phyloP scores from a whole-genome alignment of 2,888 invertebrate species.

The Steromphala cineraria region DNA sequence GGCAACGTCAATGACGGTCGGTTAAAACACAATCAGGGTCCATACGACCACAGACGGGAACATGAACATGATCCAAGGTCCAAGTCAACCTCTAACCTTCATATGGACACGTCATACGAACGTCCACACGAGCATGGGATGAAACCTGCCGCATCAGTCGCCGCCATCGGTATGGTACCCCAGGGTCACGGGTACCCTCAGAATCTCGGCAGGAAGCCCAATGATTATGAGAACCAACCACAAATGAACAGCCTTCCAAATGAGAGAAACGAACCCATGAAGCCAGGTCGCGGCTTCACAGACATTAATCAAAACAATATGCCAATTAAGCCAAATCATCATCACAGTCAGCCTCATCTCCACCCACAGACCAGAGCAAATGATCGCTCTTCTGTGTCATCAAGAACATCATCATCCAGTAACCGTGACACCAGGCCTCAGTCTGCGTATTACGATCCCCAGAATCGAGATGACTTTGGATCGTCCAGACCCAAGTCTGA shows the following conservation, averaged over 20 bases:
- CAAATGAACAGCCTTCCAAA: slow-evolving; percentile 22
- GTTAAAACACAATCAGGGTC: slow-evolving; percentile 37
- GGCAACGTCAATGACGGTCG: slow-evolving; percentile 41
- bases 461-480: slow-evolving; percentile 48
- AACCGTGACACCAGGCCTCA: slow-evolving; percentile 59
- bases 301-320: slow-evolving; percentile 34
- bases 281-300: slow-evolving; percentile 16
- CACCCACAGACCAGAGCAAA: slow-evolving; percentile 37
- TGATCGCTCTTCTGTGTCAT: slow-evolving; percentile 52
- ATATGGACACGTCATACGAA: slow-evolving; percentile 62
- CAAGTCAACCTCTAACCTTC: slow-evolving; percentile 65
- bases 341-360: slow-evolving; percentile 40
- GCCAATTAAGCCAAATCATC: slow-evolving; percentile 34
- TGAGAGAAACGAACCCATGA: neutral
- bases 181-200: slow-evolving; percentile 30
- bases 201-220: slow-evolving; percentile 39
- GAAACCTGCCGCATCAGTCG: slow-evolving; percentile 62
- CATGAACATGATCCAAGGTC: slow-evolving; percentile 55
- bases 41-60: slow-evolving; percentile 25
- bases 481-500: slow-evolving; percentile 61
- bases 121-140: slow-evolving; percentile 48
- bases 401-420: slow-evolving; percentile 48
- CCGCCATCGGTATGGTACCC: slow-evolving; percentile 50
- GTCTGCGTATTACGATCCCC: slow-evolving; percentile 60
- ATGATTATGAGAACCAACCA: slow-evolving; percentile 70